These are phyloP conservation scores for Hipparchia sbordonii DNA, from an alignment of 2,888 invertebrate species.

Conservation along the genomic window DNA sequence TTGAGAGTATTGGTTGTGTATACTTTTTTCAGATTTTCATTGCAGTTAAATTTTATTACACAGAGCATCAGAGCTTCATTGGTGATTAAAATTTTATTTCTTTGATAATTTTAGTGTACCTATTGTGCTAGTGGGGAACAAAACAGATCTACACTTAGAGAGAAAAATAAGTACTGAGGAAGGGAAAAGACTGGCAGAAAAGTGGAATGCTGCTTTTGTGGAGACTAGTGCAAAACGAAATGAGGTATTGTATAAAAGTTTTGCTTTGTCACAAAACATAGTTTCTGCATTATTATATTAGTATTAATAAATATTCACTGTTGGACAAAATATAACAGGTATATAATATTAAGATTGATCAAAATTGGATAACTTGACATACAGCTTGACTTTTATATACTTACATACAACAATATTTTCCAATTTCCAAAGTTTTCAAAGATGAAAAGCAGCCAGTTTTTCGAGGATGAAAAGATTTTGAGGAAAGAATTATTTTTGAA, in stretches of 20 bases:
- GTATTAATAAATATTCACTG: too few relatives aligned
- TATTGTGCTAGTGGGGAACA: slow-evolving; percentile 98
- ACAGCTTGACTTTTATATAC: too few relatives aligned
- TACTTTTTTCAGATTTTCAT: neutral
- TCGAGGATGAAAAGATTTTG: too few relatives aligned
- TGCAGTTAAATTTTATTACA: neutral
- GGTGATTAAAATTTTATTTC: neutral
- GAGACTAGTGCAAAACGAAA: slow-evolving; percentile 99
- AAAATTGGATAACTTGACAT: too few relatives aligned
- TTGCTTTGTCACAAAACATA: neutral
- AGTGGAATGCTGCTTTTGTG: slow-evolving; percentile 96
- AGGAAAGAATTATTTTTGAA: too few relatives aligned
- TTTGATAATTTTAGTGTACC: slow-evolving; percentile 89
- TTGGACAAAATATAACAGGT: too few relatives aligned
- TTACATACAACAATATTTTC: too few relatives aligned
- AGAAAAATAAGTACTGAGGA: slow-evolving; percentile 94
- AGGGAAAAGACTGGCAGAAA: slow-evolving; percentile 94
- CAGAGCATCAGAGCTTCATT: neutral
- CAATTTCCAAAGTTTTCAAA: too few relatives aligned
- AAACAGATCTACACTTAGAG: slow-evolving; percentile 97
- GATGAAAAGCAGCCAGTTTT: too few relatives aligned
- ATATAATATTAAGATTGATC: too few relatives aligned
- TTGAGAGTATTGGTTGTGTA: neutral
- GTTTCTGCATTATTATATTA: too few relatives aligned
- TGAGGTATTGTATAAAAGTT: slow-evolving; percentile 81